phyloP scores from a whole-genome alignment of 2,888 invertebrate species.

The Byasa hedistus region DNA sequence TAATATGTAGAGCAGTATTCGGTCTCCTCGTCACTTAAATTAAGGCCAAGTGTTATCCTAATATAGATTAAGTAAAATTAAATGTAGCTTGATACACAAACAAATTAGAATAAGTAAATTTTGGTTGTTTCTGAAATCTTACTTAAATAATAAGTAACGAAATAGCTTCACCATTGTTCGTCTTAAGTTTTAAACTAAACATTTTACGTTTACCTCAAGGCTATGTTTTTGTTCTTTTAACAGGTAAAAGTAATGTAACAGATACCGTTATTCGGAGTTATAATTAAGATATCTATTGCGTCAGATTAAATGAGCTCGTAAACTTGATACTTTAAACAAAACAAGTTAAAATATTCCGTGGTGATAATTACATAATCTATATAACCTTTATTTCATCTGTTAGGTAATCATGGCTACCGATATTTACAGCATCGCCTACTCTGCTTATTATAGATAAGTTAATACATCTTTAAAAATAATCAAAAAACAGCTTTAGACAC shows the following conservation, averaged over 20 bases:
- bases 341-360: background rate
- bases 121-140: no score
- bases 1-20: background rate
- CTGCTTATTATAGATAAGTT: background rate
- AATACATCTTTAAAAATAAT: background rate
- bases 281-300: slow-evolving; percentile 13
- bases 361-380: background rate
- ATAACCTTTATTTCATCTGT: background rate
- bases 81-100: no score
- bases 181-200: slow-evolving; percentile 2
- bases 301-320: slow-evolving; percentile 1
- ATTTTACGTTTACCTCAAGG: slow-evolving; percentile 2
- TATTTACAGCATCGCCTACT: background rate
- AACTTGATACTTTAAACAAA: slow-evolving; percentile 5
- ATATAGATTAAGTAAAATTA: background rate
- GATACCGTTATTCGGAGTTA: slow-evolving; percentile 7
- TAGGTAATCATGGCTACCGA: background rate
- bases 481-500: background rate
- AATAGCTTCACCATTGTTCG: background rate
- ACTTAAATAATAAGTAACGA: background rate
- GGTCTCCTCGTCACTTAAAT: background rate
- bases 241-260: slow-evolving; percentile 10
- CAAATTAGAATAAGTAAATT: no score
- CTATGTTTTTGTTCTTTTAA: slow-evolving; percentile 12
- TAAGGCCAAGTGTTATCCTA: background rate